Evolutionary conservation across 1,140 invertebrate species (phyloP).

Genomic region (Drosophila lacertosa): DNA sequence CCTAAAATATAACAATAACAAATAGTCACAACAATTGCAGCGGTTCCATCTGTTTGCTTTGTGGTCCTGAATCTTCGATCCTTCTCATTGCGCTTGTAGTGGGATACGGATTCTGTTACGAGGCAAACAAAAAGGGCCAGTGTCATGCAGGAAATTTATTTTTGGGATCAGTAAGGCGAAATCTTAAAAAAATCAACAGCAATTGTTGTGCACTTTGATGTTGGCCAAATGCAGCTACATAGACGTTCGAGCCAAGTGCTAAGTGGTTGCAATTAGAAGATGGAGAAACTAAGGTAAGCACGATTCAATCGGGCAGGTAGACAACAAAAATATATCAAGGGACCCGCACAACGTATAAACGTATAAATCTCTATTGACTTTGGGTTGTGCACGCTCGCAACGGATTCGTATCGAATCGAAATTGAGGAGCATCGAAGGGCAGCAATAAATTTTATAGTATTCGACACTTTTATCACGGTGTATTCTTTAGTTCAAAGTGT

Average conservation of each 20-base stretch:
- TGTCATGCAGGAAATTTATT: constrained; percentile 73
- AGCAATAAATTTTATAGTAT: constrained; percentile 72
- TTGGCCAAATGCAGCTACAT: constrained; percentile 7
- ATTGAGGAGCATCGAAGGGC: constrained; percentile 46
- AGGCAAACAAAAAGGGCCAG: constrained; percentile 38
- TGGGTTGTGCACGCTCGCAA: constrained; percentile 6
- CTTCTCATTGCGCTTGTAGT: constrained; percentile 6
- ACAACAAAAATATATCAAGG: constrained; percentile 12
- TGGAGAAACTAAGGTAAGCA: background rate
- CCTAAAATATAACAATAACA: constrained; percentile 31
- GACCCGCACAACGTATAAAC: background rate
- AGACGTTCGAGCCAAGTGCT: constrained; percentile 53
- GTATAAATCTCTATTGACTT: constrained; percentile 31
- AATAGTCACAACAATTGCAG: constrained; percentile 48
- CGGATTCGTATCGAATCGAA: constrained; percentile 51
- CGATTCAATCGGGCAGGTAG: constrained; percentile 38
- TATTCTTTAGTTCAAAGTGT: background rate
- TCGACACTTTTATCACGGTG: constrained; percentile 72
- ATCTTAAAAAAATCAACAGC: constrained; percentile 63
- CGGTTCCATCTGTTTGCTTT: constrained; percentile 13
- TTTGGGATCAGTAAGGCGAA: constrained; percentile 44
- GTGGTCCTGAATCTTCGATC: constrained; percentile 18
- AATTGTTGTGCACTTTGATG: constrained; percentile 57
- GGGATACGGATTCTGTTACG: background rate
- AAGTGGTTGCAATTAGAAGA: constrained; percentile 74